Evolutionary conservation across 2,113 vertebrate species (phyloP), one percentile per base, ranked within the genome.

Genomic region (Camelus dromedarius): DNA sequence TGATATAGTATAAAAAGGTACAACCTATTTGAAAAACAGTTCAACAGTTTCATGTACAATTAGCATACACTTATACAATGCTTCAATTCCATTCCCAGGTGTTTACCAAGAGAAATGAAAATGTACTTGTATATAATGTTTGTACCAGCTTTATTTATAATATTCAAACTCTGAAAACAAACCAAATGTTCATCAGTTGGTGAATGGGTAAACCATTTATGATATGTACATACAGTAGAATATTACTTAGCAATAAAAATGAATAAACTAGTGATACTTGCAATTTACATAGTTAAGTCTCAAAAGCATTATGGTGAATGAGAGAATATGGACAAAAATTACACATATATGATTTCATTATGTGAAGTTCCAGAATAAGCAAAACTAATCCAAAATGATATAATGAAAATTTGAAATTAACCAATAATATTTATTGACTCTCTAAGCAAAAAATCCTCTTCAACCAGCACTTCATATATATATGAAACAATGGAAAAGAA

Each of bases 391-490:
- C 46, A 8, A 32, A 76, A 22, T 67, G 18, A 62, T 30, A 84
- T 60, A 91, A 56, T 95, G 48, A 85, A 93, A 60, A 64, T 89
- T 90, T 56, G 38, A 86, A 86, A 69, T 62, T 35, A 79, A 35
- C 8, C 3, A 50, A 83, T 96, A 8, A 42, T 91, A 86, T 79
- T 76, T 92, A 73, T 81, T 91, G 10, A 54, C 24, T 83, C 22
- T 90, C 26, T 93, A 72, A 85, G 48, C 13, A 30, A 42, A 48
- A 94, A n/a, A 84, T 56, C 14, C 5, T 72, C n/a, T 96, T 84
- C 84, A 86, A 54, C 26, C 14, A 82, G 22, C 9, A 19, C n/a
- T 13, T 95, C 2, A 52, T 4, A 75, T 42, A 42, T 76, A 75
- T 30, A 18, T 50, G 13, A 86, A 81, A 20, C 38, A 91, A 69